phyloP scores from a whole-genome alignment of 2,797 vertebrate species.

The Dendrocincla tyrannina region DNA sequence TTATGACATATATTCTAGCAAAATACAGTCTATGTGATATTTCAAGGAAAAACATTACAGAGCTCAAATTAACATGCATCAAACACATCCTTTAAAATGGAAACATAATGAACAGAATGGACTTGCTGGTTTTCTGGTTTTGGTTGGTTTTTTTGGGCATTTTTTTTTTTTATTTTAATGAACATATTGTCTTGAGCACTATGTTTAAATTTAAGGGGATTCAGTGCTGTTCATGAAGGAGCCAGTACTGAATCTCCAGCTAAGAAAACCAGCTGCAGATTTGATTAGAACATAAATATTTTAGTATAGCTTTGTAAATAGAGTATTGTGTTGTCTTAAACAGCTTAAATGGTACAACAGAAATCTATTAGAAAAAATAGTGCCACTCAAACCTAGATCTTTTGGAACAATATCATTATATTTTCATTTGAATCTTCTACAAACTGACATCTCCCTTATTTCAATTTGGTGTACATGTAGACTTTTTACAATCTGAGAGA shows the following conservation, averaged over 20 bases:
- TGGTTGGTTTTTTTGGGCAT: not conserved
- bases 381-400: not conserved
- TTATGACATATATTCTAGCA: not conserved
- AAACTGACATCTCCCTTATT: not conserved
- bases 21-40: not conserved
- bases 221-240: not conserved
- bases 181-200: slow-evolving; percentile 46
- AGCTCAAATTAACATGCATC: slow-evolving; percentile 26
- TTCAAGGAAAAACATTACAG: slow-evolving; percentile 26
- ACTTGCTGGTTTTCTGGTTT: not conserved
- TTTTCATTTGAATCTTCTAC: not conserved
- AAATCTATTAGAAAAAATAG: not conserved
- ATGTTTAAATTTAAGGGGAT: slow-evolving; percentile 45
- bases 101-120: not conserved
- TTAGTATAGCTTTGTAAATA: slow-evolving; percentile 21
- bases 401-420: not conserved
- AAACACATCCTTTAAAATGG: slow-evolving; percentile 13
- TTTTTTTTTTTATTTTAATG: not conserved
- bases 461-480: not conserved
- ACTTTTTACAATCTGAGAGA: not conserved
- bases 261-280: slow-evolving; percentile 33
- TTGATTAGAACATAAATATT: slow-evolving; percentile 54
- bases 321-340: slow-evolving; percentile 26
- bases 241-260: not conserved
- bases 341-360: not conserved